Evolutionary conservation across 2,113 vertebrate genomes (phyloP), one percentile per base, ranked within the genome.

Genomic region (Sturnus vulgaris): DNA sequence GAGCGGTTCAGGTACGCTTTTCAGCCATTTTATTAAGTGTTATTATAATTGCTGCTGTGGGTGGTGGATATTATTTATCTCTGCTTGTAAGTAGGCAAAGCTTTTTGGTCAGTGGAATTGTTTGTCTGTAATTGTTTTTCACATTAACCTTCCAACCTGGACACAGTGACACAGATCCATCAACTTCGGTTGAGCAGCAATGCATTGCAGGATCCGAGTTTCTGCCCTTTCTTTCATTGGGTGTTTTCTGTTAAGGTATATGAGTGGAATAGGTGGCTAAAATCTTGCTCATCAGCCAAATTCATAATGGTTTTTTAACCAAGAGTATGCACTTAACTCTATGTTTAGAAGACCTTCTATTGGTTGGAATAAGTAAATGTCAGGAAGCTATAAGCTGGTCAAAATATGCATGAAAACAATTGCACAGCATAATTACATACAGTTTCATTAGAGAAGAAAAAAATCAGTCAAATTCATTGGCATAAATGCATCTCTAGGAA

Each of bases 1-100:
- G 98, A 98, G 25, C 97, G 98, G 84, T 98, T 98, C 98, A 98
- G 98, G 98, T 98, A 97, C 9, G 7, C 12, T 90, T 93, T 92
- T 59, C n/a, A 83, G 64, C 64, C 12, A 10, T 94, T 59, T 83
- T 84, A 47, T 81, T 86, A 83, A 72, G 60, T 59, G 47, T 91
- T 93, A 73, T 9, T 42, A 84, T 28, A 93, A 44, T 50, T 75
- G 21, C 49, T 78, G 37, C 44, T 86, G 11, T 65, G 23, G 5
- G 6, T 76, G 15, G 49, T 81, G 22, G 24, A 7, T 88, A 6
- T 69, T 77, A 46, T 55, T 87, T 79, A 21, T 53, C 10, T 18
- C 30, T 85, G 23, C 16, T 86, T 85, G 14, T 55, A 59, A 39
- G 35, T 15, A 71, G 33, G 8, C 11, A 19, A 15, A 49, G 19